Base-by-base conservation (phyloP, 2,797 vertebrate genomes). In the Xenentodon cancila region DNA sequence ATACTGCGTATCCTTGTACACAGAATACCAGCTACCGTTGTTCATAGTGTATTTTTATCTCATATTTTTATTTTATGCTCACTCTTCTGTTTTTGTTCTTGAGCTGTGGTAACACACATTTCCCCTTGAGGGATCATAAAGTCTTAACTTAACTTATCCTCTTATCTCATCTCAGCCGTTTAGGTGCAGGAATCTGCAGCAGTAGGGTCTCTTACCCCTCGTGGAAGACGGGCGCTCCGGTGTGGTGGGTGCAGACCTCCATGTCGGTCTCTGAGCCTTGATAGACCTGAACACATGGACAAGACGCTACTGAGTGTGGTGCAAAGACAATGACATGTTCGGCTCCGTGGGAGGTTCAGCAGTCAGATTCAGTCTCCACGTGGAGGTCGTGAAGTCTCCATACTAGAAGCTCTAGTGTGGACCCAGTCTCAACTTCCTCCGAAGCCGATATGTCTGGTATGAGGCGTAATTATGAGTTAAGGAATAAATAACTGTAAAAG, bases 211-310 rank as follows among this genome's bases (percentile, higher is more conserved):
- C 91, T 94, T 83, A 99, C 97, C 97, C 97, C 53, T 99, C 97
- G 1, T 98, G 97, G 79, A 98, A 99, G 67, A 95, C 93, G 2
- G 97, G 96, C 0, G 73, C 90, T 0, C 97, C 97, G 0, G 95
- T 95, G 64, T 98, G 97, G 84, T 96, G 90, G 0, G 59, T 90
- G 85, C 97, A 99, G 18, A 89, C 72, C 61, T 93, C 91, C n/a
- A 9, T 7, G 64, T 97, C 84, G 1, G 94, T 97, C 64, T 95
- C 93, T 0, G 89, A 80, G 11, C 95, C 93, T 69, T 93, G 82
- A 71, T 94, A 99, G 19, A 66, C 7, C 97, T 99, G 65, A 67
- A 72, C 3, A 72, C 52, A 82, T 25, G 74, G 15, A 55, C 1
- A 46, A 17, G 22, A 17, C 0, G 3, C 8, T 1, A 8, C 32